Evolutionary conservation across 2,888 invertebrate genomes (phyloP), one percentile per base, ranked within the genome.

Genomic region (Ashinkailepas kermadecensis): DNA sequence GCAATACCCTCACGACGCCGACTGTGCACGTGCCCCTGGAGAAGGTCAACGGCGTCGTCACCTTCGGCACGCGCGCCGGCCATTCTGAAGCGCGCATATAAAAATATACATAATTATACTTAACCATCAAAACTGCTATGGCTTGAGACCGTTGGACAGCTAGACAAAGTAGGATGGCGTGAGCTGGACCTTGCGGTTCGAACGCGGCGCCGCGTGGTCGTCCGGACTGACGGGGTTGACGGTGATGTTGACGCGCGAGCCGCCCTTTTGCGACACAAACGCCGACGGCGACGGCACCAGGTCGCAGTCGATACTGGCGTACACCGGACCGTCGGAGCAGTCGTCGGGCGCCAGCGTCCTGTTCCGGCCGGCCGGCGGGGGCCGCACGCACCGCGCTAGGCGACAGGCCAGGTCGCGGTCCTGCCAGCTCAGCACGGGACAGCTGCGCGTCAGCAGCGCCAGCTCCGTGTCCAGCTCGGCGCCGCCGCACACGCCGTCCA

Each of bases 141-240:
- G 11, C 12, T 13, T 10, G 8, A 56, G 21, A 54, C 74, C 25
- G 21, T 54, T 56, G 21, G 21, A 56, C 54, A 56, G 11, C 56
- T 74, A 74, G 54, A 74, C 74, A 21, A 74, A 74, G 74, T 74
- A 74, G 21, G 74, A 74, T 0, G 74, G 74, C 74, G 74, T 74
- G 10, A 74, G 74, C 18, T 74, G 74, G 54, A 74, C 74, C n/a
- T 56, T 74, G 18, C 74, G 54, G 11, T 56, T 18, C 18, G 74
- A 21, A 4, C 18, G 9, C 21, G 74, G 23, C 56, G 56, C 9
- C 0, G 54, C 9, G 7, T 9, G n/a, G n/a, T 12, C 65, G 23
- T 13, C 65, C n/a, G 8, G 54, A 15, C 74, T 21, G 54, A 9
- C 54, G 21, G 56, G 54, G 21, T 56, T 74, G 23, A 56, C 21